Percentiles rank a stretch among this genome's conserved stretches.
Evolutionary conservation across 1,140 invertebrate genomes (phyloP).

Genomic region (Archivesica marissinica): DNA sequence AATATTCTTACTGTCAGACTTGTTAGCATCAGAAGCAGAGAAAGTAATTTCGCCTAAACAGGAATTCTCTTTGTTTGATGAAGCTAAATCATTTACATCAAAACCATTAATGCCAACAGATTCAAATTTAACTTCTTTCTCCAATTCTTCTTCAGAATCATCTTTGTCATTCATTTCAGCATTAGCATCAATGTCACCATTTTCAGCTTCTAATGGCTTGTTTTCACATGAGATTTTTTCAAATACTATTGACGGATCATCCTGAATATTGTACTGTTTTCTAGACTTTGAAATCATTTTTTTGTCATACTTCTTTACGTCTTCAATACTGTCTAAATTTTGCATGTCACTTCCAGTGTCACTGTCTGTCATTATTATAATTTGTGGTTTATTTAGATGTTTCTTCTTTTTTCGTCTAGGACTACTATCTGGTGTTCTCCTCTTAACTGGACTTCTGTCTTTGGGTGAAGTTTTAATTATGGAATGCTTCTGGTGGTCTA

Average conservation of each 20-base stretch:
- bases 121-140: background rate
- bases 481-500: background rate
- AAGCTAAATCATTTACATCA: background rate
- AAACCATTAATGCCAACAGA: background rate
- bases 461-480: background rate
- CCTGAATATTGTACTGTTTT: conserved; percentile 5
- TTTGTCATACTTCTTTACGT: conserved; percentile 24
- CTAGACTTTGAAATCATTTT: background rate
- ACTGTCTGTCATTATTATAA: conserved; percentile 54
- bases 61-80: background rate
- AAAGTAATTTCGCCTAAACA: too few species aligned
- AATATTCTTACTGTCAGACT: background rate
- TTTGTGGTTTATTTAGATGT: conserved; percentile 31
- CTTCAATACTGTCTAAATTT: background rate
- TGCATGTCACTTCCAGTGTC: conserved; percentile 15
- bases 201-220: background rate
- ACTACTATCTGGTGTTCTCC: conserved; percentile 1
- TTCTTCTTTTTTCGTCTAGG: conserved; percentile 29
- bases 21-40: background rate
- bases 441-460: conserved; percentile 15
- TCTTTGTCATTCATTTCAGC: background rate
- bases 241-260: background rate
- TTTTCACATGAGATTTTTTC: conserved; percentile 12
- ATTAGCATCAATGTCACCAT: background rate
- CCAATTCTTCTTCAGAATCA: background rate